Conservation (phyloP, 2,888 invertebrate genomes). For the Acanthococcus lagerstroemiae region DNA sequence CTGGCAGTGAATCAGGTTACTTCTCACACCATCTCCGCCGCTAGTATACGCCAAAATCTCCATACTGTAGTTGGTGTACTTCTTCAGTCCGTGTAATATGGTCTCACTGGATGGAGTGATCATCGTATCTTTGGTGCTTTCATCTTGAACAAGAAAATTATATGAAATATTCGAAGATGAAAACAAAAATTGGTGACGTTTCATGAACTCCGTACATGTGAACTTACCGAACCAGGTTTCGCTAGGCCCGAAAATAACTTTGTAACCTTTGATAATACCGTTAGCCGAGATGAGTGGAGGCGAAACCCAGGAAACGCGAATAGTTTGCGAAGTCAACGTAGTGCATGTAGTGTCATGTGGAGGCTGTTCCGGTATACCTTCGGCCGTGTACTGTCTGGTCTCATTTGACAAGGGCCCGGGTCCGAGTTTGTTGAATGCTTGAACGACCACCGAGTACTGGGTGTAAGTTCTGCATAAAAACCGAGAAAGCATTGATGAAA, state of each 20-base stretch:
- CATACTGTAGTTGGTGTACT: constrained; percentile 94
- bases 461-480: constrained; percentile 65
- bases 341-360: constrained; percentile 88
- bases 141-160: constrained; percentile 50
- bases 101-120: constrained; percentile 87
- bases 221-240: constrained; percentile 83
- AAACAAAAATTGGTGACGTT: too few species aligned
- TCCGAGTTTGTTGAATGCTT: constrained; percentile 89
- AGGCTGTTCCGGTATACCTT: constrained; percentile 84
- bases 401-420: constrained; percentile 84
- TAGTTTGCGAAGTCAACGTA: constrained; percentile 85
- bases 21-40: constrained; percentile 87
- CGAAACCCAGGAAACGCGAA: constrained; percentile 88
- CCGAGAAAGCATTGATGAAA: not conserved
- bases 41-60: constrained; percentile 90
- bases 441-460: constrained; percentile 89
- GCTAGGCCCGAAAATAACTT: constrained; percentile 83
- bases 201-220: not conserved
- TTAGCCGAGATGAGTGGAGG: constrained; percentile 86
- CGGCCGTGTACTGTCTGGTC: constrained; percentile 82
- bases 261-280: constrained; percentile 91
- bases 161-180: too few species aligned
- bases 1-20: constrained; percentile 78
- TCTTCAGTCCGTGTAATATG: constrained; percentile 83
- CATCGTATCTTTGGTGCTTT: constrained; percentile 81